phyloP scores from a whole-genome alignment of 2,113 vertebrate genomes.

The Antechinus flavipes region DNA sequence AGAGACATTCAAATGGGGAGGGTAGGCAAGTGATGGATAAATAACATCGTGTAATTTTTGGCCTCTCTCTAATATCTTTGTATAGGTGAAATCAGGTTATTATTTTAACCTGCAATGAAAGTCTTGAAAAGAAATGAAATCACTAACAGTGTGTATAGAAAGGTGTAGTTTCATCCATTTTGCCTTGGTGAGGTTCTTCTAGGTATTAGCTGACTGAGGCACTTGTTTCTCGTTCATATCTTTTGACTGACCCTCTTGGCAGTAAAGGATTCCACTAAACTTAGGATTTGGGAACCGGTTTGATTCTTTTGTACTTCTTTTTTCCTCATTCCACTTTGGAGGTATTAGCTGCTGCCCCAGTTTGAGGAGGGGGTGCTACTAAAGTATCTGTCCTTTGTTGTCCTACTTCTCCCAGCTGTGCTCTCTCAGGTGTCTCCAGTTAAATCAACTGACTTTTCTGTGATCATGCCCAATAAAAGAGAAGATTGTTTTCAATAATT shows the following conservation, averaged over 20 bases:
- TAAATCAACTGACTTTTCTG: neutral
- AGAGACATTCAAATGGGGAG: neutral
- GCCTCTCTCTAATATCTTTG: neutral
- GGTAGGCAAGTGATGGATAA: neutral
- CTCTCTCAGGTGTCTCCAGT: neutral
- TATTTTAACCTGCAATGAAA: neutral
- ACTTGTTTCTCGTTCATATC: neutral
- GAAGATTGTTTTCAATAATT: neutral
- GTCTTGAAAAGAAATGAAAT: neutral
- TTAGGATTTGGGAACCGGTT: neutral
- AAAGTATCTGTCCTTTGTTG: neutral
- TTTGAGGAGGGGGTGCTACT: neutral
- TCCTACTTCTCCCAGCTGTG: neutral
- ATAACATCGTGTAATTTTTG: neutral
- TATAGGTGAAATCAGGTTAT: neutral
- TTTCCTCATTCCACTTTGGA: neutral
- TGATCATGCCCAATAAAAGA: neutral
- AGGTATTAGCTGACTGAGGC: neutral
- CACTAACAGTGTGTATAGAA: neutral
- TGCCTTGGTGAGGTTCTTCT: neutral
- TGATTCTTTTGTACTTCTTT: neutral
- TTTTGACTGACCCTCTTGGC: neutral
- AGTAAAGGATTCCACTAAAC: neutral
- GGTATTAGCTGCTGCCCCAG: neutral
- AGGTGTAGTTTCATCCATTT: neutral